A percentile compares a stretch with the other conserved stretches of the same genome.
phyloP scores from a whole-genome alignment of 2,113 vertebrate genomes.

The Arvicanthis niloticus region DNA sequence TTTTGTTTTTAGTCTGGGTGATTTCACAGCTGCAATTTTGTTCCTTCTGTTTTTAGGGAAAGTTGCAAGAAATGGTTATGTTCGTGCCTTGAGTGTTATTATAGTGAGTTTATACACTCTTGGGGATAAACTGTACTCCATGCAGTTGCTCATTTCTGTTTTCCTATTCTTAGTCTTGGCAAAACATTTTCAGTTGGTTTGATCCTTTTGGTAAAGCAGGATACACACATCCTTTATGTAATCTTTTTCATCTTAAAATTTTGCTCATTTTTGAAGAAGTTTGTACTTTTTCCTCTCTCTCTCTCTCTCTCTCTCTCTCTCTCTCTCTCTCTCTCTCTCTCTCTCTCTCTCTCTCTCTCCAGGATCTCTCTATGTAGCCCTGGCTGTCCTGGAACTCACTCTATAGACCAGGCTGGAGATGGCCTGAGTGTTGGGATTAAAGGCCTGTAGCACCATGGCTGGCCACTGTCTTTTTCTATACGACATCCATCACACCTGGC shows the following conservation, averaged over 20 bases:
- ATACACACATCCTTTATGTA: background rate
- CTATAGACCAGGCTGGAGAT: background rate
- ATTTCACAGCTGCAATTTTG: constrained; percentile 80
- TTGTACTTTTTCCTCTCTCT: background rate
- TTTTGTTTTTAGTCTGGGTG: constrained; percentile 48
- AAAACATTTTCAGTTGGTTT: constrained; percentile 43
- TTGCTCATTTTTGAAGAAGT: constrained; percentile 48
- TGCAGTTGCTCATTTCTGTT: constrained; percentile 39
- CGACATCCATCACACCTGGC: background rate
- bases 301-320: no score
- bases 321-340: no score
- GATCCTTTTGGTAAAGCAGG: constrained; percentile 20
- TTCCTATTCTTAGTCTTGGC: constrained; percentile 40
- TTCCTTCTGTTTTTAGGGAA: constrained; percentile 79
- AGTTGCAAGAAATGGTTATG: constrained; percentile 72
- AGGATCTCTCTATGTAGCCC: background rate
- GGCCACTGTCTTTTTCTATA: background rate
- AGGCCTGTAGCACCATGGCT: background rate
- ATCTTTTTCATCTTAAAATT: constrained; percentile 40
- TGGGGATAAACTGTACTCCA: constrained; percentile 23
- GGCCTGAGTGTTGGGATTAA: background rate
- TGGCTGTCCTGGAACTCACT: background rate
- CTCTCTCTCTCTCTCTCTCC: no score
- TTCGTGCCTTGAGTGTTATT: constrained; percentile 70
- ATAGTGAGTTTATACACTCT: constrained; percentile 53